Evolutionary conservation across 2,113 vertebrate species (phyloP), one percentile per base, ranked within the genome.

Genomic region (Xenopus laevis): DNA sequence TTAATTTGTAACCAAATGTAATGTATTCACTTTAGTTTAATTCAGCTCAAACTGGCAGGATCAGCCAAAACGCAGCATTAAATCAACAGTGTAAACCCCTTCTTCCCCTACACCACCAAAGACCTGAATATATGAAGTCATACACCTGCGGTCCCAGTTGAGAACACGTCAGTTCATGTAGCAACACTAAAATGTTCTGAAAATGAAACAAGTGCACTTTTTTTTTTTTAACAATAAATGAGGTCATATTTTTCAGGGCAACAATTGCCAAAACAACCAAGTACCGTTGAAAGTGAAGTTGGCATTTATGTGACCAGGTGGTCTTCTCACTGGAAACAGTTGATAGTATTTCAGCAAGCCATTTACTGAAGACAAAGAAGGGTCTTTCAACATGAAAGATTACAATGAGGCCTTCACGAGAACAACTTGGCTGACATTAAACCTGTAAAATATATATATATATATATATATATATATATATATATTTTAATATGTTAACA

Each of bases 181-280:
- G 62, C 18, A 65, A 57, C 62, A 21, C 47, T 27, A 57, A 53
- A 20, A 67, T 50, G 63, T 47, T 45, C 30, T 13, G 9, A 21
- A 46, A 46, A 66, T 2, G 63, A 67, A 67, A 50, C 72, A 59
- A 60, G 62, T 44, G 13, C 52, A 30, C 18, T 71, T 47, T 63
- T 53, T 27, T 53, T 27, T 40, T 40, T 40, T 52, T 72, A 44
- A 47, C 64, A 60, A 67, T 50, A 68, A 66, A 61, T 60, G 21
- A 73, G 53, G 60, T 74, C 72, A 74, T 60, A 67, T 74, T 61
- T 27, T 68, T 60, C 60, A 60, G 72, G 52, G 65, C 23, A 68
- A 74, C 65, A 74, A 68, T 68, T 67, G 72, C 72, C 72, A 74
- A 74, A 74, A 67, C 53, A 74, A 66, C 72, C 72, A 67, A 74